Percentiles rank a stretch among this genome's conserved stretches.
phyloP scores from a whole-genome alignment of 2,797 vertebrate species.

The Myotis findleyi region DNA sequence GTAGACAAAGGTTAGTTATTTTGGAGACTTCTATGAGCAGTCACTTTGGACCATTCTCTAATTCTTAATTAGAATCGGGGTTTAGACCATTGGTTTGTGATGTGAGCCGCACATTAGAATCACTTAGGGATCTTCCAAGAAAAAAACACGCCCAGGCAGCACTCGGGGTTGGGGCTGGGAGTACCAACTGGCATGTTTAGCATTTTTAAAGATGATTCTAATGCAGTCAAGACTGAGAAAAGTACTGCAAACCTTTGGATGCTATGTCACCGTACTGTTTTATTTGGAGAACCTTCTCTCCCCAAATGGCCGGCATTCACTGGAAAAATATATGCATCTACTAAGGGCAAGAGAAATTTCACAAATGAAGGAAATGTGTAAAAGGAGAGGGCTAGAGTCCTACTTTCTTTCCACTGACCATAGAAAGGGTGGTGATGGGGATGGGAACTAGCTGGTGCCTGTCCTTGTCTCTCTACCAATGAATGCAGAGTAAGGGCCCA shows the following conservation, averaged over 20 bases:
- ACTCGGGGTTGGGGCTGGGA: background rate
- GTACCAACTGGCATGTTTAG: background rate
- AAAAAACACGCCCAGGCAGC: background rate
- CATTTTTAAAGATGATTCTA: background rate
- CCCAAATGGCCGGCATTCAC: background rate
- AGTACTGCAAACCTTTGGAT: background rate
- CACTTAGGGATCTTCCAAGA: background rate
- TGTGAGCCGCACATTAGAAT: background rate
- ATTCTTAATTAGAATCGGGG: background rate
- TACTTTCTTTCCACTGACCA: background rate
- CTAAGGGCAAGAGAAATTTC: background rate
- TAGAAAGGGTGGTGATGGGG: fast-evolving
- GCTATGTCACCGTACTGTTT: background rate
- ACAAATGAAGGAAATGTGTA: background rate
- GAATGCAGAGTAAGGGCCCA: background rate
- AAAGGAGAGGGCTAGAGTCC: background rate
- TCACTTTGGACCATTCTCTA: background rate
- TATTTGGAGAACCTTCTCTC: background rate
- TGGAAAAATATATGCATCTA: background rate
- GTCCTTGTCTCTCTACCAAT: background rate
- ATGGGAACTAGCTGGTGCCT: background rate
- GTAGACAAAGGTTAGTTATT: background rate
- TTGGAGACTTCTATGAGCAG: background rate
- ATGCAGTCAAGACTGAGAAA: background rate
- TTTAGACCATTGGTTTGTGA: background rate